Evolutionary conservation across 2,113 vertebrate genomes (phyloP).

Genomic region (Laticauda laticaudata): DNA sequence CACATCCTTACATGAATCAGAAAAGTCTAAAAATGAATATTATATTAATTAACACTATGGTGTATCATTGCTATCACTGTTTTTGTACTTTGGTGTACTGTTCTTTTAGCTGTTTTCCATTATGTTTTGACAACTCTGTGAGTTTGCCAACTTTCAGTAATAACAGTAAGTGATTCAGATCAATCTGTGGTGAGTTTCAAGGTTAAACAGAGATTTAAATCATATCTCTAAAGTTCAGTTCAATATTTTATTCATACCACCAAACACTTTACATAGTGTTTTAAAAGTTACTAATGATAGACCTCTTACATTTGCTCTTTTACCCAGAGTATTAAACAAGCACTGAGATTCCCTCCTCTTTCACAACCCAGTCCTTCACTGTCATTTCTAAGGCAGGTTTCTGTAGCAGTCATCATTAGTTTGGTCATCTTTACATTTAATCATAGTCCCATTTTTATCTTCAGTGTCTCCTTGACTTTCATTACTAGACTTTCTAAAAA

Average conservation of each 20-base stretch:
- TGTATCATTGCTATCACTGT: not conserved
- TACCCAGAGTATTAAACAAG: not conserved
- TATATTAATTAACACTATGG: not conserved
- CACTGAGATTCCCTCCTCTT: not conserved
- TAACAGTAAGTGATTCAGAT: not conserved
- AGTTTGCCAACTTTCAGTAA: not conserved
- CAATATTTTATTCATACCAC: not conserved
- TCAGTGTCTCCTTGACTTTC: not conserved
- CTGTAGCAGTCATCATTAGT: not conserved
- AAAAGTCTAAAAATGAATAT: not conserved
- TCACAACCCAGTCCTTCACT: not conserved
- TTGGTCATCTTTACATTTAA: not conserved
- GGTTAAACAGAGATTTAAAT: not conserved
- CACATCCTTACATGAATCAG: not conserved
- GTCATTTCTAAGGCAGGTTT: not conserved
- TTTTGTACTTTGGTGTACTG: not conserved
- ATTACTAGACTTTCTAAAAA: not conserved
- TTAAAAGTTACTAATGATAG: not conserved
- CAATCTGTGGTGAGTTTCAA: not conserved
- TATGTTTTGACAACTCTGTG: not conserved
- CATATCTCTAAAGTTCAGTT: not conserved
- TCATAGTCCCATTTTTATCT: not conserved
- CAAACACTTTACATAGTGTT: not conserved
- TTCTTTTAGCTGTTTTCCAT: not conserved
- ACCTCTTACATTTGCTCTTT: not conserved